Evolutionary conservation across 1,140 invertebrate species (phyloP).

Genomic region (Meteorus sp.): DNA sequence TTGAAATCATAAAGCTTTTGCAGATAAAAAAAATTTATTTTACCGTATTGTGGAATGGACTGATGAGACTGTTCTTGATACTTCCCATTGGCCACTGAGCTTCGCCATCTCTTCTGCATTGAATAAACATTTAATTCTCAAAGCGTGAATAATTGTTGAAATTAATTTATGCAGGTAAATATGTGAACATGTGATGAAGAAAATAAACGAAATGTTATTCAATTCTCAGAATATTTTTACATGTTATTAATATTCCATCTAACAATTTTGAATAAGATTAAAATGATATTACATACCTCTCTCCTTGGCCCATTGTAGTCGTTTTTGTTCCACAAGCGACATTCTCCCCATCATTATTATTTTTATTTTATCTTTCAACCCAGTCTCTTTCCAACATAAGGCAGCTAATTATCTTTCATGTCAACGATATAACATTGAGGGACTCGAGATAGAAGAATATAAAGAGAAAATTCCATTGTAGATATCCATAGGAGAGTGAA

Average conservation of each 20-base stretch:
- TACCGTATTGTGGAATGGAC: constrained; percentile 41
- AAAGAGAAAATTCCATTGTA: too few relatives aligned
- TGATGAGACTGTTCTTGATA: constrained; percentile 30
- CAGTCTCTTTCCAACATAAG: constrained; percentile 24
- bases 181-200: constrained; percentile 8
- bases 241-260: not conserved
- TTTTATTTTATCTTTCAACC: constrained; percentile 31
- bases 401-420: constrained; percentile 2
- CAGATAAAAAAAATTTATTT: not conserved
- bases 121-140: constrained; percentile 3
- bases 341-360: constrained; percentile 52
- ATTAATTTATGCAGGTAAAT: too few relatives aligned
- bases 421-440: constrained; percentile 11
- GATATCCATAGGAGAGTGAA: constrained; percentile 17
- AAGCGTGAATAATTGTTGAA: too few relatives aligned
- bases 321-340: constrained; percentile 72
- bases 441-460: constrained; percentile 14
- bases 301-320: constrained; percentile 75
- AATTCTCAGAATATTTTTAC: too few relatives aligned
- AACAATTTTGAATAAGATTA: not conserved
- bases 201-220: not conserved
- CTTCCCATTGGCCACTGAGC: constrained; percentile 61
- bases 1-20: not conserved
- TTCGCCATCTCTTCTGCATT: constrained; percentile 66
- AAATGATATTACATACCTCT: constrained; percentile 60